Evolutionary conservation across 2,888 invertebrate species (phyloP).

Genomic region (Leptinotarsa tumamoca): DNA sequence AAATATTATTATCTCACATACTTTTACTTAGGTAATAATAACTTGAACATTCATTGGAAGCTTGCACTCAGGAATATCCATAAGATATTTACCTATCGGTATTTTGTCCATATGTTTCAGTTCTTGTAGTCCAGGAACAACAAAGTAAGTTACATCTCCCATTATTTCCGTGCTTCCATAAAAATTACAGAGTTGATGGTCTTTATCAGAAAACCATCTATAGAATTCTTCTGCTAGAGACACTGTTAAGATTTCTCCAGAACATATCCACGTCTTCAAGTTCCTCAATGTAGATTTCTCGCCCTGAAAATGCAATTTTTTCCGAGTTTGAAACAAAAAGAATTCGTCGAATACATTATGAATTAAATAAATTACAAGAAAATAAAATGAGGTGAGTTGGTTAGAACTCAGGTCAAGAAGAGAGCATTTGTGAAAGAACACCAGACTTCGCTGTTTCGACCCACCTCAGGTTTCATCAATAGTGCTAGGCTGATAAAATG

Average conservation of each 20-base stretch:
- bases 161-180: constrained; percentile 94
- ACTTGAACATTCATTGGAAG: too few relatives aligned
- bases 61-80: background rate
- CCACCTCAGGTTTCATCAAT: too few relatives aligned
- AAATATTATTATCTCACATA: too few relatives aligned
- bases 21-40: too few relatives aligned
- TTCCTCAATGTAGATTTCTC: constrained; percentile 69
- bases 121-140: constrained; percentile 73
- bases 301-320: constrained; percentile 59
- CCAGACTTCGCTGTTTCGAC: too few relatives aligned
- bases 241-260: constrained; percentile 84
- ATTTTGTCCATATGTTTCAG: constrained; percentile 76
- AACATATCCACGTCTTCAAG: constrained; percentile 86
- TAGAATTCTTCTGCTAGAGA: constrained; percentile 82
- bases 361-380: too few relatives aligned
- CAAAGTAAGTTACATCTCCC: constrained; percentile 88
- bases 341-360: background rate
- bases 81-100: constrained; percentile 77
- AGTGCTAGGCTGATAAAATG: too few relatives aligned
- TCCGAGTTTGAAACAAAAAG: background rate
- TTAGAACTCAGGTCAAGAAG: too few relatives aligned
- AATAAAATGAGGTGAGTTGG: too few relatives aligned
- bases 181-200: constrained; percentile 83
- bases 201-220: constrained; percentile 75
- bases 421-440: too few relatives aligned